phyloP scores from a whole-genome alignment of 2,113 vertebrate species.

The Chloropsis cyanopogon region DNA sequence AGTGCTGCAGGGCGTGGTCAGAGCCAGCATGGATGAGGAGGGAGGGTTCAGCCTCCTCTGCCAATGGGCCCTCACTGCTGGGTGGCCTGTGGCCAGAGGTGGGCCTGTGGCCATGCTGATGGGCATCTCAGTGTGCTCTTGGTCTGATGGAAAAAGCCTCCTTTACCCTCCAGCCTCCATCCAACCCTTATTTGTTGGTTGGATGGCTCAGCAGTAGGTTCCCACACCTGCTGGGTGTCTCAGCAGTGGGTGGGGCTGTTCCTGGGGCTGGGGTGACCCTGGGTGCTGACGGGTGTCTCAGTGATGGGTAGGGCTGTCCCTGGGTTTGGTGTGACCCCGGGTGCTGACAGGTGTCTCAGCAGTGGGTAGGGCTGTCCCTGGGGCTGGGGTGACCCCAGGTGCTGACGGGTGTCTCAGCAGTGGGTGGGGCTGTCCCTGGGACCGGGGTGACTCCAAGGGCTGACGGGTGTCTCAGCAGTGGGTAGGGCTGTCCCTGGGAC shows the following conservation, averaged over 20 bases:
- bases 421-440: neutral
- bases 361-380: neutral
- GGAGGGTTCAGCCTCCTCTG: neutral
- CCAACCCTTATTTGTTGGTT: fast-evolving
- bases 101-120: neutral
- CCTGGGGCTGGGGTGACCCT: fast-evolving
- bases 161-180: neutral
- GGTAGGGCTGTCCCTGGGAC: neutral
- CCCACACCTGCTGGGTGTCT: neutral
- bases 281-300: neutral
- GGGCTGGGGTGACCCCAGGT: fast-evolving
- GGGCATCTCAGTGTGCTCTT: neutral
- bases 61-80: neutral
- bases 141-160: neutral
- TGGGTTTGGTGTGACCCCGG: fast-evolving
- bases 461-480: neutral
- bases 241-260: neutral
- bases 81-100: neutral
- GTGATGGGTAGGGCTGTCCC: neutral
- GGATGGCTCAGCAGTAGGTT: too few species aligned
- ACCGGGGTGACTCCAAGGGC: fast-evolving
- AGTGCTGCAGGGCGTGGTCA: neutral
- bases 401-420: neutral
- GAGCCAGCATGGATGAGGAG: neutral
- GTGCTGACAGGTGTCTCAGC: neutral